Base-by-base conservation (phyloP, 2,113 vertebrate genomes). In the Hemiprocne comata region DNA sequence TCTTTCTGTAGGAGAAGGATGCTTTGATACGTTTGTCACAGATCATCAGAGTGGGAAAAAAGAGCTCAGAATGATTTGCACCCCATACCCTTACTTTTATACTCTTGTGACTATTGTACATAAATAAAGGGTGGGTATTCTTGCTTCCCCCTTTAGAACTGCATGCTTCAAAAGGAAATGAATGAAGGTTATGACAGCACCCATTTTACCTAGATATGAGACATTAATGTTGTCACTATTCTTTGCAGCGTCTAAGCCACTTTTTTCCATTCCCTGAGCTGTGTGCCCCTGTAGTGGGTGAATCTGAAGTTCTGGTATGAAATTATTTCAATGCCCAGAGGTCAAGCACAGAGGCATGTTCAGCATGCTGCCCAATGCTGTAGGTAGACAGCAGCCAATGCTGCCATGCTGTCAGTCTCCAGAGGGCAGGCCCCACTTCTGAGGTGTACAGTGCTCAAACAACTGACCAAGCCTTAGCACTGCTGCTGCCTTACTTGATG, bases 341-440 rank as follows among this genome's bases (percentile, higher is more conserved):
- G 19, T 85, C 25, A n/a, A n/a, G 25, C 55, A 18, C 13, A 51
- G 17, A 34, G 19, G 23, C 13, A 14, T 0, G 2, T 36, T 89
- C 31, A 17, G 50, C 33, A 11, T 33, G 10, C 48, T 82, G 24
- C 51, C n/a, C 0, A 0, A 13, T 51, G 31, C 19, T 36, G 6
- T 8, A 40, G 17, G 23, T 15, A 54, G 29, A 8, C 51, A 72
- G 65, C 42, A 57, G 54, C 75, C 31, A 18, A 3, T 54, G 29
- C 53, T 58, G 42, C 28, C 6, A 2, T 57, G 36, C 46, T 17
- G 66, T 70, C 1, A 0, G 13, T 46, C 24, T 51, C 34, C 0
- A 0, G 54, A 67, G 34, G 17, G 13, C 3, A 17, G 10, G 15
- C 34, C 10, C 29, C 12, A 2, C 13, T 81, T 5, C 53, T 57